Evolutionary conservation across 2,888 invertebrate genomes (phyloP).

Genomic region (Chironomus tentans): DNA sequence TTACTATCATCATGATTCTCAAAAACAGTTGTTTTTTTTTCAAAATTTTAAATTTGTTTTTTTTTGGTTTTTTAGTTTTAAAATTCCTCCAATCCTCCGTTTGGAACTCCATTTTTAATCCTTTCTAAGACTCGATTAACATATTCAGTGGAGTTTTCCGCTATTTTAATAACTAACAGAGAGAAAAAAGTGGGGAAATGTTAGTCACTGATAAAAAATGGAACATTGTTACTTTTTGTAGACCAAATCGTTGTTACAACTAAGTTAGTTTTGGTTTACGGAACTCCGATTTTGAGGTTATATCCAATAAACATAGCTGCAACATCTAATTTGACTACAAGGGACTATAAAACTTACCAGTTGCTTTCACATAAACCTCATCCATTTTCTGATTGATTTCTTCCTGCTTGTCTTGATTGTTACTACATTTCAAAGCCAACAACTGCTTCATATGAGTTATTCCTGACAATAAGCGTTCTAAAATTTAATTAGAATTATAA

Average conservation of each 20-base stretch:
- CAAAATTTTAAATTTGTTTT: constrained; percentile 14
- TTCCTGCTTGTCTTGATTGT: constrained; percentile 45
- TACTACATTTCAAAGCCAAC: constrained; percentile 51
- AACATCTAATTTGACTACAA: constrained; percentile 32
- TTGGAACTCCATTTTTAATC: constrained; percentile 67
- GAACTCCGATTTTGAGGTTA: too few species aligned
- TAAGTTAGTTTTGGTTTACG: too few species aligned
- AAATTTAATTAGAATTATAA: constrained; percentile 34
- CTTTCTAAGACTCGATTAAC: constrained; percentile 87
- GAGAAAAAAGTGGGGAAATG: too few species aligned
- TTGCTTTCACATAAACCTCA: constrained; percentile 56
- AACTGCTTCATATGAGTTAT: constrained; percentile 69
- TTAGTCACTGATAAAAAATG: not conserved
- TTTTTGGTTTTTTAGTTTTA: constrained; percentile 35
- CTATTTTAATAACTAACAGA: not conserved
- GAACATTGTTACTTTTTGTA: too few species aligned
- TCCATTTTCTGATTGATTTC: constrained; percentile 65
- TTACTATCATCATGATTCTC: constrained; percentile 12
- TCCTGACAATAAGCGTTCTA: constrained; percentile 69
- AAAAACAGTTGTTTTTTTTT: not conserved
- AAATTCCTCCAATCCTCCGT: constrained; percentile 68
- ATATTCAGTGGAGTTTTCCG: constrained; percentile 69
- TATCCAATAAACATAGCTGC: too few species aligned
- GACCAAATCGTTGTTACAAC: not conserved
- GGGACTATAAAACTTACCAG: constrained; percentile 50